Evolutionary conservation across 2,113 vertebrate genomes (phyloP), one percentile per base, ranked within the genome.

Genomic region (Scalopus aquaticus): DNA sequence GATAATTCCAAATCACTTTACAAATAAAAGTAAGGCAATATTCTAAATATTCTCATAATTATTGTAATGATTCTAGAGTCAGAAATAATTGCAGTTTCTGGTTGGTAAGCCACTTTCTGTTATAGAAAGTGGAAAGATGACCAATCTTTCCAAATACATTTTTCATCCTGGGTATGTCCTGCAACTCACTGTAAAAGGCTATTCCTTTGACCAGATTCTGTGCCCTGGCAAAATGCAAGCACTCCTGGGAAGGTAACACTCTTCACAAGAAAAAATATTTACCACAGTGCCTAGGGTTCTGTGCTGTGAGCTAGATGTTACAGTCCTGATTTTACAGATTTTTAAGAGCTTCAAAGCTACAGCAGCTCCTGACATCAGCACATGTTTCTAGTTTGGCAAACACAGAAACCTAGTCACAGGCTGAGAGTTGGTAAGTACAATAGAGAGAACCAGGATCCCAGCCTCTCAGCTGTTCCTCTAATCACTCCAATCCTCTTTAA

Each of bases 241-340:
- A 12, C 20, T 28, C n/a, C 3, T 11, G 32, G 62, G 44, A n/a
- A 65, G 30, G 73, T 49, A 64, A 81, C 19, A 35, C n/a, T 82
- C 32, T 73, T 82, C 16, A 60, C 32, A 51, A 64, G 12, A 7
- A 49, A 7, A 12, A 7, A 30, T 78, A 35, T 39, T 74, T 77
- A 24, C 30, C n/a, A 51, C 2, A 2, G 6, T 17, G 3, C 64
- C 12, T 0, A 1, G 3, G 12, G 19, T 12, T 0, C 20, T 42
- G 28, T 24, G 30, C 69, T 82, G 85, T 39, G 42, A 51, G 28
- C n/a, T 67, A 26, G 56, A 65, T 56, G 19, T n/a, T 22, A 9
- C 65, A 26, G 3, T 74, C 30, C 73, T 82, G 32, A 24, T 37
- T 64, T 56, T 64, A 42, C 19, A 79, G 73, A n/a, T 51, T 19